phyloP scores from a whole-genome alignment of 2,113 vertebrate species.

The Cercopithecus mona region DNA sequence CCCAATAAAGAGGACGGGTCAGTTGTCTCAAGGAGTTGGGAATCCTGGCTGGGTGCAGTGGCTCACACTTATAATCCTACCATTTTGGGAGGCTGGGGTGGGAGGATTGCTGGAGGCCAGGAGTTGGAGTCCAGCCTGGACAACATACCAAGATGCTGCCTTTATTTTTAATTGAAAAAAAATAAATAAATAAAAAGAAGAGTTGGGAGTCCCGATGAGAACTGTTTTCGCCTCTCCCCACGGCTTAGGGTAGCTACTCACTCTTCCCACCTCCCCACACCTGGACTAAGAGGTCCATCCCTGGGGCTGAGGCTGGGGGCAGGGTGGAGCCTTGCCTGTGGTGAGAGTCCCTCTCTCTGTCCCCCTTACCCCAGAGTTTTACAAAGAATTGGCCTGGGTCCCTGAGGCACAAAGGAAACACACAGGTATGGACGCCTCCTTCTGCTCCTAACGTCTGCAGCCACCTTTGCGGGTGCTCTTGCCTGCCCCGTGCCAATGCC shows the following conservation, averaged over 20 bases:
- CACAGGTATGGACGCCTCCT: conserved; percentile 80
- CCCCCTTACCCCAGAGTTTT: conserved; percentile 79
- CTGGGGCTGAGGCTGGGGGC: conserved; percentile 50
- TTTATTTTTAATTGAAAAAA: no score
- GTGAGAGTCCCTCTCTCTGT: conserved; percentile 73
- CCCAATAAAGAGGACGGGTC: background rate
- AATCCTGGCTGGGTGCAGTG: background rate
- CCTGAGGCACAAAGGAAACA: conserved; percentile 84
- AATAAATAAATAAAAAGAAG: background rate
- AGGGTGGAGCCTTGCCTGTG: conserved; percentile 55
- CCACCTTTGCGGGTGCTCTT: background rate
- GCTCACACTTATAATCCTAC: no score
- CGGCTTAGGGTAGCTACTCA: background rate
- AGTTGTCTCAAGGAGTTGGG: background rate
- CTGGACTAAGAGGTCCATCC: background rate
- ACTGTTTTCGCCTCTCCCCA: background rate
- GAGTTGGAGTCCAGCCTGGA: no score
- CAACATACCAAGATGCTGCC: no score
- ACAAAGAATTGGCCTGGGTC: conserved; percentile 85
- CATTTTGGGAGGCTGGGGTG: no score
- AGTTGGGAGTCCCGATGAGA: background rate
- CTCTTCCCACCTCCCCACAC: background rate
- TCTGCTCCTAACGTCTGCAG: background rate
- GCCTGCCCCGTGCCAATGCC: background rate
- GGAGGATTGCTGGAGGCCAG: no score